A percentile compares a stretch with the other conserved stretches of the same genome.
Evolutionary conservation across 2,113 vertebrate species (phyloP).

Genomic region (Macaca fascicularis): DNA sequence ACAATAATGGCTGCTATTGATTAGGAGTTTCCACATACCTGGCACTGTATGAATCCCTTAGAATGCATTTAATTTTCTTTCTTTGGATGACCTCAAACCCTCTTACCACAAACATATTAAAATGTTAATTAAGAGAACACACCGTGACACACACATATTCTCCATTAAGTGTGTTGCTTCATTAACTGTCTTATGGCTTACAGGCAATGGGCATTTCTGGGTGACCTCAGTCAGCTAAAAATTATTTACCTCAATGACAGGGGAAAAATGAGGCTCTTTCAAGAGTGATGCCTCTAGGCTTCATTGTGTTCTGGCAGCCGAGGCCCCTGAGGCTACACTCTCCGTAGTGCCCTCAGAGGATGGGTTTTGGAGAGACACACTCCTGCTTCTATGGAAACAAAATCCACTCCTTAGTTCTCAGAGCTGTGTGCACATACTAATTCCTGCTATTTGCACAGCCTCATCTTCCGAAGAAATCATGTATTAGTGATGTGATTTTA

Average conservation of each 20-base stretch:
- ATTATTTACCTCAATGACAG: background rate
- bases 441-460: background rate
- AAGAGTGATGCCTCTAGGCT: background rate
- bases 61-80: constrained; percentile 32
- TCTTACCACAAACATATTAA: constrained; percentile 32
- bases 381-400: background rate
- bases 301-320: fast-evolving
- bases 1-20: background rate
- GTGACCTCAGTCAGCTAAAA: background rate
- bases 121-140: constrained; percentile 59
- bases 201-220: background rate
- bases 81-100: background rate
- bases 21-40: background rate
- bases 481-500: background rate
- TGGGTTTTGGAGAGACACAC: background rate
- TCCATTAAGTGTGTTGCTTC: constrained; percentile 19
- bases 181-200: constrained; percentile 20
- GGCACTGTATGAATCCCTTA: background rate
- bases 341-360: background rate
- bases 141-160: background rate
- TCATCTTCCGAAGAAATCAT: background rate
- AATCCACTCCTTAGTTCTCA: background rate
- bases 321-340: background rate
- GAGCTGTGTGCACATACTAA: fast-evolving
- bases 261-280: background rate